Percentiles rank a stretch among this genome's conserved stretches.
phyloP scores from a whole-genome alignment of 2,797 vertebrate species.

The Eleutherodactylus coqui region DNA sequence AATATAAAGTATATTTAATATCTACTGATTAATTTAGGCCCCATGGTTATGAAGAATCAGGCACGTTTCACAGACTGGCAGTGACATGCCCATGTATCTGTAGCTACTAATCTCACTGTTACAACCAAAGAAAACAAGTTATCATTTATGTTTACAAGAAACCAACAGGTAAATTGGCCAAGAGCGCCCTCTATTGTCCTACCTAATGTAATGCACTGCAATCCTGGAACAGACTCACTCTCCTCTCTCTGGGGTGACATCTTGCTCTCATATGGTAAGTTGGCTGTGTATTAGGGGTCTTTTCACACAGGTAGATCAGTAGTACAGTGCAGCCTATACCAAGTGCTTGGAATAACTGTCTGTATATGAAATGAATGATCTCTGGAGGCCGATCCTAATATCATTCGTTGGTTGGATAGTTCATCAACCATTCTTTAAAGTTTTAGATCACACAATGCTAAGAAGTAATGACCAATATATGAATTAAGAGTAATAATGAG shows the following conservation, averaged over 20 bases:
- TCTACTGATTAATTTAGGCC: neutral
- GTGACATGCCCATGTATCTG: neutral
- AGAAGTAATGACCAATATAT: no score
- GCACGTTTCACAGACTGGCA: neutral
- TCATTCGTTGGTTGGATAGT: neutral
- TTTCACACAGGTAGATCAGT: neutral
- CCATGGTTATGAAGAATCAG: neutral
- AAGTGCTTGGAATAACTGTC: neutral
- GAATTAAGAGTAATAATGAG: no score
- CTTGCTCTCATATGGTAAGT: neutral
- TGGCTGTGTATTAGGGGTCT: neutral
- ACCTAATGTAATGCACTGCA: neutral
- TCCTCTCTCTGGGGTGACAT: neutral
- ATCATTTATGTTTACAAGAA: neutral
- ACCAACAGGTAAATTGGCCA: slow-evolving; percentile 24
- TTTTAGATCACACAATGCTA: no score
- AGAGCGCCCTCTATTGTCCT: slow-evolving; percentile 11
- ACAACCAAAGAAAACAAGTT: neutral
- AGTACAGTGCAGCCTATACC: neutral
- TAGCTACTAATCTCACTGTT: neutral
- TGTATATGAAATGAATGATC: neutral
- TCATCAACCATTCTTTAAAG: no score
- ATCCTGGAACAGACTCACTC: neutral
- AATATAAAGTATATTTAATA: neutral
- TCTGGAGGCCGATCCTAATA: neutral